These are phyloP conservation scores for Caerostris darwini DNA, from an alignment of 1,140 invertebrate genomes.

Conservation along the genomic window DNA sequence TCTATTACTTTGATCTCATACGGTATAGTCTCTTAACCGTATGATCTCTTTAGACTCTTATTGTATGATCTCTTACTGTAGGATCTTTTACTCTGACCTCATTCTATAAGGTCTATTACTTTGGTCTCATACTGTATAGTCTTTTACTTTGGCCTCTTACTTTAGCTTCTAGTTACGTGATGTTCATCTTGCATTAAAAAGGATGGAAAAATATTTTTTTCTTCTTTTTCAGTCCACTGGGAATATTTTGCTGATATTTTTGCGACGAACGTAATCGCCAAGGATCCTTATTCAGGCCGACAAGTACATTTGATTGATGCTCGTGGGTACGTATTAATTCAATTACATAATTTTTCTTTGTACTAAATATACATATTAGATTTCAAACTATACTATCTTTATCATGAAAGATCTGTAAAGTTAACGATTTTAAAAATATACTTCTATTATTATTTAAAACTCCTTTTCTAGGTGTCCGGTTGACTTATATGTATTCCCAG, in stretches of 20 bases:
- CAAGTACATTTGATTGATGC: constrained; percentile 94
- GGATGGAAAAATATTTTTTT: background rate
- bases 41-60: too few species aligned
- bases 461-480: constrained; percentile 88
- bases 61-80: too few species aligned
- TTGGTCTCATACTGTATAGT: too few species aligned
- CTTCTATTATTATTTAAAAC: background rate
- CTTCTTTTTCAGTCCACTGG: constrained; percentile 79
- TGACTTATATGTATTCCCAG: constrained; percentile 95
- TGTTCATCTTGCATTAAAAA: background rate
- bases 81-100: too few species aligned
- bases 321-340: constrained; percentile 86
- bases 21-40: too few species aligned
- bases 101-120: too few species aligned
- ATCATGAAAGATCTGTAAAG: background rate
- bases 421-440: background rate
- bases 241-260: constrained; percentile 89
- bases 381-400: background rate
- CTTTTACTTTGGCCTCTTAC: too few species aligned
- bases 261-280: constrained; percentile 95
- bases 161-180: too few species aligned
- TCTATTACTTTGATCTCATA: too few species aligned
- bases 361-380: constrained; percentile 79
- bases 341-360: background rate
- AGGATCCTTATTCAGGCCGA: constrained; percentile 94